Evolutionary conservation across 2,797 vertebrate genomes (phyloP), one percentile per base, ranked within the genome.

Genomic region (Poeciliopsis gracilis): DNA sequence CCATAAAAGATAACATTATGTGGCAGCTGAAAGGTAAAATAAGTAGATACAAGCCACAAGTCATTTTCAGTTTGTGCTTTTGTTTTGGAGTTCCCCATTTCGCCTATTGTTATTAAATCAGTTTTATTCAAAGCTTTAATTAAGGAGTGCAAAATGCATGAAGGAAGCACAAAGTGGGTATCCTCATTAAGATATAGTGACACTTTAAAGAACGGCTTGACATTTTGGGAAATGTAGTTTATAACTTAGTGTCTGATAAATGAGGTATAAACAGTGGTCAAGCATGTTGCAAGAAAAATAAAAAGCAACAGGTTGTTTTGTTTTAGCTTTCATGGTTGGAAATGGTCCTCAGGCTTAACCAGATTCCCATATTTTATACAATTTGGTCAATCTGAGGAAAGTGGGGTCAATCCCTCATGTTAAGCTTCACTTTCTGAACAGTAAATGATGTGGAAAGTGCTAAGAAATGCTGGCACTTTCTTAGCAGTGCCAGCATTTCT

Each of bases 1-100:
- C 70, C 55, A 75, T 20, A 77, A 66, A 73, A 73, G 12, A 53
- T 23, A 45, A 38, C 73, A 73, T 47, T 74, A 69, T 55, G 63
- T 77, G 51, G 55, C 45, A 25, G 23, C 9, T 45, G 55, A 41
- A 41, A 67, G 67, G 36, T 33, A 47, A 70, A 75, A 57, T 38
- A 1, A 46, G 10, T n/a, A 61, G 43, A 41, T 25, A 12, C 9
- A 6, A 53, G 41, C 73, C 49, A 55, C 45, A 15, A 46, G 3
- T 72, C 57, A 20, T 15, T 23, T 57, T 49, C 11, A 0, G 23
- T 74, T 81, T 46, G 15, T 72, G 13, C 28, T 12, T 59, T 45
- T 61, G 45, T 71, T 61, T 23, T 23, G 7, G 33, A 23, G 0
- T 57, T 55, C 1, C 53, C 0, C 33, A 11, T 67, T 0, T 38